Evolutionary conservation across 2,888 invertebrate genomes (phyloP).

Genomic region (Galerucella calmariensis): DNA sequence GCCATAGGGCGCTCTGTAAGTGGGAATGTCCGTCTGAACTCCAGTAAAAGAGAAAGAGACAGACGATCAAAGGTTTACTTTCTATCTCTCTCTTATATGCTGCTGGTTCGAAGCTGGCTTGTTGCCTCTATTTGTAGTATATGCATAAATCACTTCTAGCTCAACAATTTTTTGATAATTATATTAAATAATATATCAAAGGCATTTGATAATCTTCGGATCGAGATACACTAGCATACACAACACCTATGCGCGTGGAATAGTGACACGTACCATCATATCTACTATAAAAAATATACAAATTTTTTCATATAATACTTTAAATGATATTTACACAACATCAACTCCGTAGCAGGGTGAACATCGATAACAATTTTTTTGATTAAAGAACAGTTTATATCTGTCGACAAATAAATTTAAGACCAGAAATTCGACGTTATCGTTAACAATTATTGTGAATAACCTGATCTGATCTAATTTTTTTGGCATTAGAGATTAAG

Average conservation of each 20-base stretch:
- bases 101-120: no score
- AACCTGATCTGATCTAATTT: no score
- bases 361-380: neutral
- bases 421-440: neutral
- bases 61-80: no score
- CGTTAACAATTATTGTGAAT: no score
- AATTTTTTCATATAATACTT: slow-evolving; percentile 42
- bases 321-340: slow-evolving; percentile 46
- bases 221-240: slow-evolving; percentile 4
- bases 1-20: no score
- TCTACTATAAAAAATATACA: slow-evolving; percentile 29
- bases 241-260: slow-evolving; percentile 3
- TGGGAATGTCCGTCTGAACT: no score
- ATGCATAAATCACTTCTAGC: no score
- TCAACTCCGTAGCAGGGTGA: slow-evolving; percentile 28
- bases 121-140: no score
- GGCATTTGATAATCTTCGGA: no score
- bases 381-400: neutral
- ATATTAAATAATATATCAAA: no score
- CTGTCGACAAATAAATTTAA: neutral
- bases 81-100: fast-evolving
- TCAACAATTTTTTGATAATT: no score
- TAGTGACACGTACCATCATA: slow-evolving; percentile 31
- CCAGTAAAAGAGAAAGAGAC: no score
- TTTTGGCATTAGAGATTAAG: neutral